Base-by-base conservation (phyloP, 2,113 vertebrate genomes). In the Donacobius atricapilla region DNA sequence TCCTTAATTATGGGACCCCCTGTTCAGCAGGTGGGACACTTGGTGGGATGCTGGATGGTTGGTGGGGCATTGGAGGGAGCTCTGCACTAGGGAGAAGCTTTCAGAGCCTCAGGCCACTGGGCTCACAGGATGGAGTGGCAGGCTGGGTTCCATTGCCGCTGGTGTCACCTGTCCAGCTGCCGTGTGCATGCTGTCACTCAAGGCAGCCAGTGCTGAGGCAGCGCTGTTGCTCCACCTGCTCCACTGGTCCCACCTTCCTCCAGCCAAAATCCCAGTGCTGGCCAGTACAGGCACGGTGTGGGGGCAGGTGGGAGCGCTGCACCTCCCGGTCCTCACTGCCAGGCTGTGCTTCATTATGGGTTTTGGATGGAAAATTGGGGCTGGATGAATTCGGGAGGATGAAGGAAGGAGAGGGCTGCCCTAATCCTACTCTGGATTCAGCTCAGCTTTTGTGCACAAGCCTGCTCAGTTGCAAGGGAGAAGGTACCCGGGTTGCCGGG, bases 401-500 rank as follows among this genome's bases (percentile, higher is more conserved):
- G 18, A 65, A 37, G 44, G 60, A 78, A 89, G 47, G 57, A 86
- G 54, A 45, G 44, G 44, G 50, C 81, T 95, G 85, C 68, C 4
- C 6, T 72, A 31, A 76, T 83, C 35, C 91, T 73, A 4, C 92
- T 87, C 15, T 7, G 10, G 70, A 50, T 94, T 90, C 85, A 78
- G 63, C 17, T 3, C 4, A 2, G 87, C 72, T 87, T 75, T 56
- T 91, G 83, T 92, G 77, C 89, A 85, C 48, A 35, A 75, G 83
- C 30, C 53, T 9, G 22, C 83, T 84, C 8, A 5, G 80, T 91
- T 90, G 87, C 56, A 13, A 60, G 68, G 7, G 57, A 57, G 93
- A 57, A 89, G 91, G 94, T 97, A 78, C 96, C 94, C 54, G 21
- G 15, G 96, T 98, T 98, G 95, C 97, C 60, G 24, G 64, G 97